These are phyloP conservation scores for Anser cygnoides DNA, from an alignment of 2,113 vertebrate species.

Conservation along the genomic window DNA sequence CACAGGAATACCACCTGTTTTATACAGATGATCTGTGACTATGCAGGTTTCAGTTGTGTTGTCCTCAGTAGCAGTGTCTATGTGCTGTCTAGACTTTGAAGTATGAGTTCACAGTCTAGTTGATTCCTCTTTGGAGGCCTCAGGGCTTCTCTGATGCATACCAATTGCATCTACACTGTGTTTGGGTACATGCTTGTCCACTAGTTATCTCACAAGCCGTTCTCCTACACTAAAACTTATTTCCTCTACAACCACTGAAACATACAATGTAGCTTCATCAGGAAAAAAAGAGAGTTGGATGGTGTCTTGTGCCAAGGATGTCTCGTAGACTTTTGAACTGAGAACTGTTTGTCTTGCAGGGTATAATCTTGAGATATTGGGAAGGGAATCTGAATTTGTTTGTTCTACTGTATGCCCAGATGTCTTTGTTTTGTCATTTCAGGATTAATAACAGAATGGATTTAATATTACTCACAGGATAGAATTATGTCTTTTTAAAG, in stretches of 20 bases:
- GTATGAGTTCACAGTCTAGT: neutral
- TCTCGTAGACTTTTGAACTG: neutral
- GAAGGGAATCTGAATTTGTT: neutral
- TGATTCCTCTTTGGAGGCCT: neutral
- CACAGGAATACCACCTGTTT: neutral
- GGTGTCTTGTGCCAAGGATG: neutral
- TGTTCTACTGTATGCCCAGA: neutral
- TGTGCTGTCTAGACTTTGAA: neutral
- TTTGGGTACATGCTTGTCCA: neutral
- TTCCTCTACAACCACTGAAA: neutral
- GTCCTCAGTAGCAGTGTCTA: neutral
- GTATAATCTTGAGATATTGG: neutral
- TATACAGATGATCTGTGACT: neutral
- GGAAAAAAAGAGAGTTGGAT: neutral
- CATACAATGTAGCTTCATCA: neutral
- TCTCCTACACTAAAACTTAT: neutral
- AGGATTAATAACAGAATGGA: neutral
- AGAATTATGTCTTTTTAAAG: neutral
- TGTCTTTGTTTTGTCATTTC: neutral
- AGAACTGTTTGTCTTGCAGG: neutral
- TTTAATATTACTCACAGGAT: neutral
- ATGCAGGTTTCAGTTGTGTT: neutral
- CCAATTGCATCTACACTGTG: neutral
- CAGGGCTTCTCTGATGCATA: neutral
- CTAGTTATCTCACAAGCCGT: neutral